Evolutionary conservation across 2,113 vertebrate genomes (phyloP).

Genomic region (Lepus americanus): DNA sequence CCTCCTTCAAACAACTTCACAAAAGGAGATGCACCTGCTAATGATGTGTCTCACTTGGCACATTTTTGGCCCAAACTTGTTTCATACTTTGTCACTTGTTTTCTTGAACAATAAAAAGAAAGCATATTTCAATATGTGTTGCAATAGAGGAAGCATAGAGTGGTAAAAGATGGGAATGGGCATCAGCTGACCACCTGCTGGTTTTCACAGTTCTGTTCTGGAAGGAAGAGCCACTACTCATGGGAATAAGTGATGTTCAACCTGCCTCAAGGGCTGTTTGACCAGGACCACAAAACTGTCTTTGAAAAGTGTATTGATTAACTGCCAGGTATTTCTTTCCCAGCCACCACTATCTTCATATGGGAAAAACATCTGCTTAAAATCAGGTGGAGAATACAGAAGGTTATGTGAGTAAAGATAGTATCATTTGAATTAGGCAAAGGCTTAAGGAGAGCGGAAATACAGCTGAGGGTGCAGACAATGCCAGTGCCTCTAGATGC

Average conservation of each 20-base stretch:
- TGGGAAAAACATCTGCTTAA: neutral
- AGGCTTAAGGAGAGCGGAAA: neutral
- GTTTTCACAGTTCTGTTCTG: neutral
- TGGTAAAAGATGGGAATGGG: no score
- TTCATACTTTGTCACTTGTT: neutral
- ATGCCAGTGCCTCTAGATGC: neutral
- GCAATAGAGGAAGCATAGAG: neutral
- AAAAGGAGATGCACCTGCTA: neutral
- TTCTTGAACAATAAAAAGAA: slow-evolving; percentile 59
- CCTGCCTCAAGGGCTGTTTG: neutral
- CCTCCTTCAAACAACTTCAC: neutral
- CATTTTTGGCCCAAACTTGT: neutral
- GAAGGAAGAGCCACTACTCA: neutral
- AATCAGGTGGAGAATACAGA: neutral
- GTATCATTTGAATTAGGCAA: neutral
- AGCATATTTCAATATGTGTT: slow-evolving; percentile 23
- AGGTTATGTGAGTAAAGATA: neutral
- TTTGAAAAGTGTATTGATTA: neutral
- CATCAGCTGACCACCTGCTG: neutral
- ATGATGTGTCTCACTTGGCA: neutral
- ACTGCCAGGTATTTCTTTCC: neutral
- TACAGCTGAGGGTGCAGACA: neutral
- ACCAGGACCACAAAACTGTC: neutral
- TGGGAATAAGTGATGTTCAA: neutral
- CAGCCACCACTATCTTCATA: neutral